phyloP scores from a whole-genome alignment of 2,888 invertebrate genomes.

The Agrochola macilenta region DNA sequence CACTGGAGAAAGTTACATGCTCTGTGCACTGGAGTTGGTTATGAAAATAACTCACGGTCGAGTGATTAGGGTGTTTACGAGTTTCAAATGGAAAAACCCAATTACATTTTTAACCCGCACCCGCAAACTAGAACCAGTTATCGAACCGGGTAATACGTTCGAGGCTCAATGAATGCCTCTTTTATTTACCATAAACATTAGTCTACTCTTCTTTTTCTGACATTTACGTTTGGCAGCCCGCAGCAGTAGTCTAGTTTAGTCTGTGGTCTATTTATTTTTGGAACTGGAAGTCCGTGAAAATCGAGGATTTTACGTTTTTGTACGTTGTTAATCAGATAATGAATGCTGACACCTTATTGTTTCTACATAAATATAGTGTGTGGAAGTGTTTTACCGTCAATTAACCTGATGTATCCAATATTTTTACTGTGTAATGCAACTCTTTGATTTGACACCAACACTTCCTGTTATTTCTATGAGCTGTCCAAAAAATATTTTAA shows the following conservation, averaged over 20 bases:
- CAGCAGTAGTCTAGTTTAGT: conserved; percentile 37
- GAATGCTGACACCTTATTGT: conserved; percentile 13
- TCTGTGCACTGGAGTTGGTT: no score
- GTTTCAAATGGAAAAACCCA: background rate
- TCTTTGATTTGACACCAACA: conserved; percentile 58
- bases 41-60: no score
- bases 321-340: conserved; percentile 65
- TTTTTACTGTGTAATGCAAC: conserved; percentile 38
- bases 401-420: background rate
- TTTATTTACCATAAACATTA: no score
- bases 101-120: background rate
- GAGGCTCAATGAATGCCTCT: background rate
- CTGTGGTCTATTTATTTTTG: conserved; percentile 77
- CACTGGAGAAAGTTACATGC: no score
- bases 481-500: conserved; percentile 58
- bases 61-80: no score
- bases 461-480: conserved; percentile 71
- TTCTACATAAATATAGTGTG: conserved; percentile 10
- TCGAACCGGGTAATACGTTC: background rate
- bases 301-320: conserved; percentile 67
- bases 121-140: background rate
- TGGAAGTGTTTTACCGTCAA: conserved; percentile 16
- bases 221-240: conserved; percentile 36
- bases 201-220: conserved; percentile 21
- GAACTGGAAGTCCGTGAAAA: conserved; percentile 77